Evolutionary conservation across 2,888 invertebrate species (phyloP).

Genomic region (Antitype chi): DNA sequence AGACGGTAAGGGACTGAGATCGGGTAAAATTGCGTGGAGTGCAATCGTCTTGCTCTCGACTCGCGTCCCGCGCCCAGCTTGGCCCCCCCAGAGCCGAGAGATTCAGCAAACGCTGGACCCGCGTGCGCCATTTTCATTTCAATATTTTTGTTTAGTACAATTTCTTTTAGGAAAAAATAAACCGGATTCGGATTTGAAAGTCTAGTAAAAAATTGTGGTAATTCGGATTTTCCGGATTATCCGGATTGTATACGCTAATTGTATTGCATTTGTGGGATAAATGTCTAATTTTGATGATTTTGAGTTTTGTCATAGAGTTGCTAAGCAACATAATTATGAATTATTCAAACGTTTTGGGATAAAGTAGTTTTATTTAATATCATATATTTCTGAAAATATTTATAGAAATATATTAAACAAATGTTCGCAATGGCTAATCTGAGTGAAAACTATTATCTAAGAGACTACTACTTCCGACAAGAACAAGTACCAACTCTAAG

Average conservation of each 20-base stretch:
- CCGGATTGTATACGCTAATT: not conserved
- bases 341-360: not conserved
- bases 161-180: not conserved
- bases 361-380: not conserved
- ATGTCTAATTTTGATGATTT: not conserved
- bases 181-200: not conserved
- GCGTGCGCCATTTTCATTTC: too few species aligned
- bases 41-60: not conserved
- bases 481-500: conserved; percentile 84
- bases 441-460: conserved; percentile 81
- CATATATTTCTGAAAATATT: conserved; percentile 19
- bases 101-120: not conserved
- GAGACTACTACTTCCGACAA: conserved; percentile 80
- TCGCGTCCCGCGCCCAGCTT: not conserved
- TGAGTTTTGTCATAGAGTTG: conserved; percentile 19
- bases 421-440: conserved; percentile 72
- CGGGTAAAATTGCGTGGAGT: not conserved
- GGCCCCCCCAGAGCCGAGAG: not conserved
- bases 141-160: not conserved
- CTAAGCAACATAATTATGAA: conserved; percentile 20
- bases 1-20: not conserved
- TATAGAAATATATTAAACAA: conserved; percentile 3
- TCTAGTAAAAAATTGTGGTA: not conserved
- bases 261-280: not conserved
- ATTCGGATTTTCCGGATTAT: not conserved